Evolutionary conservation across 2,888 invertebrate genomes (phyloP), one percentile per base, ranked within the genome.

Genomic region (Rhorus exstirpatorius): DNA sequence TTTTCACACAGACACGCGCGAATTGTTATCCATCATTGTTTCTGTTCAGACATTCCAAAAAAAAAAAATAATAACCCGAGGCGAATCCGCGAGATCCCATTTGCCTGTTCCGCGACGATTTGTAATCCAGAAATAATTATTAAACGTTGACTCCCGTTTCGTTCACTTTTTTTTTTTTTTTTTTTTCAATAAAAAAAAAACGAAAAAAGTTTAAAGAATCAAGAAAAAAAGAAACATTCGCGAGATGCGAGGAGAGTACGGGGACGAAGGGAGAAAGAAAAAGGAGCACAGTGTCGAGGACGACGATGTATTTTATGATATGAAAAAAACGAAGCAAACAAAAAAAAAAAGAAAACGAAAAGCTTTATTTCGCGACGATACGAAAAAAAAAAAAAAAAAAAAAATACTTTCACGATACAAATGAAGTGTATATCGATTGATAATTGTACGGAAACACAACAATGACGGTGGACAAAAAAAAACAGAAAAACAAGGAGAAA

Each of bases 21-120:
- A n/a, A 67, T 75, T 74, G 74, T 78, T 78, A 82, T 74, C 46
- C 61, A 82, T 74, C 74, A 60, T 70, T 76, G 51, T 87, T 87
- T 87, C 86, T 83, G 86, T 90, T 89, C 83, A 87, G 86, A 90
- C 91, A 91, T 91, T 91, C 91, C 91, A 91, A 86, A 79, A 79
- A 55, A 19, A 31, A 31, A 67, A n/a, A 21, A 2, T 24, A 26
- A 26, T 12, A 24, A 12, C 31, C 85, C 86, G 85, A 85, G 84
- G 84, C 85, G 86, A 83, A 85, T 79, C 85, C 84, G 79, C 81
- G 88, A 83, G 81, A 53, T 79, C n/a, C 44, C 44, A 58, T 65
- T 75, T 80, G 75, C 63, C 70, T 71, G 71, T 65, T 76, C 80
- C 80, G 76, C 70, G 79, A 65, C 67, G 55, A 68, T 67, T 67